Base-by-base conservation (phyloP, 2,113 vertebrate genomes). In the Aspiorhynchus laticeps region DNA sequence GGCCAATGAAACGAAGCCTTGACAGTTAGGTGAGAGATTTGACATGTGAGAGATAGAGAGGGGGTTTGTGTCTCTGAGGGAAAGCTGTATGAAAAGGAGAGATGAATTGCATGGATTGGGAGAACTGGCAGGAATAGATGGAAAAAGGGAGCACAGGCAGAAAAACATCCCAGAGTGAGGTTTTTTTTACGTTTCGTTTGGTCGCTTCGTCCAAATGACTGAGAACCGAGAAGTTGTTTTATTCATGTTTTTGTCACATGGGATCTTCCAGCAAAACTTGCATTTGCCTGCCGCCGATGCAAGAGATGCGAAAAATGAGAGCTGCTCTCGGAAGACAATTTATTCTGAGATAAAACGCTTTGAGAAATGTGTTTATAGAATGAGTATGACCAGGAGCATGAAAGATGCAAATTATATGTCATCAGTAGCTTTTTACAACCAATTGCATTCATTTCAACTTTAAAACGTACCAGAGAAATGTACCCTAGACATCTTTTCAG, bases 21-120 rank as follows among this genome's bases (percentile, higher is more conserved):
- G 53, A 84, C 69, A 82, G 36, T 67, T 61, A 46, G 69, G 86
- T 87, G 77, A 61, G 83, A 90, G 79, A 59, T 86, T 75, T 71
- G 85, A 77, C 24, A 19, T 26, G 10, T 77, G 12, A 5, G 48
- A 36, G 80, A 48, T 1, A 69, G 10, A 7, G n/a, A 51, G 80
- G 63, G n/a, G 43, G 26, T 51, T 33, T 48, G n/a, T 3, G 41
- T 83, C 41, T 83, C 36, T 69, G 43, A 65, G 15, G 59, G 79
- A 31, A n/a, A 51, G 2, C 41, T 43, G 38, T 38, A 46, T 81
- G 19, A 43, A 41, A 46, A 43, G 36, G 19, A 83, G 41, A 71
- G 17, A n/a, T 71, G 5, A 53, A 53, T 51, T 53, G 81, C 9
- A 21, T 83, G 15, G 65, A 51, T 71, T 69, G 28, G 63, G 26